Conservation (phyloP, 2,888 invertebrate genomes). For the Hanleya hanleyi region DNA sequence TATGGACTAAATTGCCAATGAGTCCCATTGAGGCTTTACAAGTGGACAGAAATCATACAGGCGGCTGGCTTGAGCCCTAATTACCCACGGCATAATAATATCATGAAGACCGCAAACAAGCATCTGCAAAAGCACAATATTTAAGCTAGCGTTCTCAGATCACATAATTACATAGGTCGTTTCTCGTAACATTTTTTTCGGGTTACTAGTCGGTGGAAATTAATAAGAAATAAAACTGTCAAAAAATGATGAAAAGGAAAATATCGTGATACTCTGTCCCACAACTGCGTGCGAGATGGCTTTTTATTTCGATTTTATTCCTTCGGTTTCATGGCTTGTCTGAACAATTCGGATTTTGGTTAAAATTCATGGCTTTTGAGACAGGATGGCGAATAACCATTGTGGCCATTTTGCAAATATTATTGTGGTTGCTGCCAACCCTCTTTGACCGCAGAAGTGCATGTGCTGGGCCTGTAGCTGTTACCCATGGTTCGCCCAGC, state of each 20-base stretch:
- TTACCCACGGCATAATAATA: too few species aligned
- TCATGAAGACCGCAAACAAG: too few species aligned
- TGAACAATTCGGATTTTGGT: background rate
- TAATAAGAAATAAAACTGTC: background rate
- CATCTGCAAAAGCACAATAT: too few species aligned
- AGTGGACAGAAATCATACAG: too few species aligned
- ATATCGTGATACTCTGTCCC: background rate
- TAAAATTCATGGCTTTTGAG: background rate
- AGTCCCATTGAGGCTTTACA: too few species aligned
- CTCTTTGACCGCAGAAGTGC: background rate
- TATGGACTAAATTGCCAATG: background rate
- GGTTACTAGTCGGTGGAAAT: too few species aligned
- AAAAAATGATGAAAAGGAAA: background rate
- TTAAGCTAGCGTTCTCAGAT: too few species aligned
- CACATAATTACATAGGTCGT: too few species aligned
- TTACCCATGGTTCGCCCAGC: background rate
- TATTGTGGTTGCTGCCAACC: background rate
- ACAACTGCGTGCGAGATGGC: too few species aligned
- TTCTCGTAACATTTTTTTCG: too few species aligned
- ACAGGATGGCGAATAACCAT: constrained; percentile 2
- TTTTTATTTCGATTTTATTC: background rate
- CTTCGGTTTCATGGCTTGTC: background rate
- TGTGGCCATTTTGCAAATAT: constrained; percentile 5
- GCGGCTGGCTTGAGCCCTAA: too few species aligned
- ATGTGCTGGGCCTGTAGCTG: background rate